These are phyloP conservation scores for Poecilia gillii DNA, from an alignment of 2,797 vertebrate genomes.

Conservation along the genomic window DNA sequence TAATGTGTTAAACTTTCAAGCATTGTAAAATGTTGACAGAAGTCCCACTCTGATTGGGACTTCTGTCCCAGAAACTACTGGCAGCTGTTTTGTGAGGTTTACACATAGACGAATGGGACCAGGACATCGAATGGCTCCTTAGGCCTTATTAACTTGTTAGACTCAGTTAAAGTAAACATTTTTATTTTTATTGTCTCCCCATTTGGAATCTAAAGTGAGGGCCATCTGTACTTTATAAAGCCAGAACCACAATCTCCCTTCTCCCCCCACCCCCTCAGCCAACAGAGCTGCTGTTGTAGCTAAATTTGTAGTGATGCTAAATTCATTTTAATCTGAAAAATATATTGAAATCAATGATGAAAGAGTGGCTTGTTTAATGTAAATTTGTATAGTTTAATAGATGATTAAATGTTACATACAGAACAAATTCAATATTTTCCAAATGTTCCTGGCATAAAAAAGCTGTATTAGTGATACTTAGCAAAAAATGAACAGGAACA, in stretches of 20 bases:
- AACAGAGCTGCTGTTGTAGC: not conserved
- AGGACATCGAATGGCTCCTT: not conserved
- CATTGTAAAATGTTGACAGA: not conserved
- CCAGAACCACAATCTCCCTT: not conserved
- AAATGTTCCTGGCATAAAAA: not conserved
- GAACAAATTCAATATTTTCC: not conserved
- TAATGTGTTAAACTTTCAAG: not conserved
- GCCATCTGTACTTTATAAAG: not conserved
- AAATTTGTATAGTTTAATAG: not conserved
- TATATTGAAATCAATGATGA: not conserved
- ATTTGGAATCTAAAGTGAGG: not conserved
- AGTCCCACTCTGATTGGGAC: not conserved
- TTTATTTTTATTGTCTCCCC: not conserved
- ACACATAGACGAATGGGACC: not conserved
- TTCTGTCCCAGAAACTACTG: not conserved
- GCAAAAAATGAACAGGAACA: not conserved
- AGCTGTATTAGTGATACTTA: not conserved
- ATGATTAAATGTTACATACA: not conserved
- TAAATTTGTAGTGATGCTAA: not conserved
- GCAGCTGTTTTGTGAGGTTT: not conserved
- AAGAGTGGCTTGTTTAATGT: not conserved
- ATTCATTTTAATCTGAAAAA: not conserved
- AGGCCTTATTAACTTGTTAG: not conserved
- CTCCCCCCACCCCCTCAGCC: not conserved
- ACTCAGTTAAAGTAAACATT: not conserved